Base-by-base conservation (phyloP, 2,888 invertebrate species). In the Tachystola acroxantha region DNA sequence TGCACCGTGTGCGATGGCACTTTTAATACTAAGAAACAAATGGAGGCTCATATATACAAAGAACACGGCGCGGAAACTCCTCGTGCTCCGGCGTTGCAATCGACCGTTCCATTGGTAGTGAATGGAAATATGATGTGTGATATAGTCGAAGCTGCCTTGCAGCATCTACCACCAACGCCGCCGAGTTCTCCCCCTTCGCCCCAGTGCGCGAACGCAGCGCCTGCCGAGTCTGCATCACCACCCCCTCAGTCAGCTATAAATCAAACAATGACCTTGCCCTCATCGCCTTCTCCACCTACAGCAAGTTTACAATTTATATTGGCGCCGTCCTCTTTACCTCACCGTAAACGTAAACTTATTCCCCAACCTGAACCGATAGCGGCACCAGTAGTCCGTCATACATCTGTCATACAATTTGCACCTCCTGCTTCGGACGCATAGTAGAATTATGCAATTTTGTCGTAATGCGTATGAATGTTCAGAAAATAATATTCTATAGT, bases 1-100 rank as follows among this genome's bases (percentile, higher is more conserved):
- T 96, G 96, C 73, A 96, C 96, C 2, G 93, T 96, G 13, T 96
- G 96, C 74, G 94, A 96, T 58, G 94, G 95, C 55, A 96, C 96
- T 0, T 96, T 96, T 65, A 95, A 93, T 57, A 96, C 94, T 14
- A 96, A 96, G 74, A 96, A 96, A 67, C 93, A 93, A 51, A 94
- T 96, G 94, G 96, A 96, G 68, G 90, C 93, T 10, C 96, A 96
- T 73, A 96, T 96, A 38, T 80, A 85, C 42, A 85, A 85, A 46
- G 85, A 85, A 52, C 86, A 86, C 54, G 77, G 89, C 16, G 85
- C 89, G n/a, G 89, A 91, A 51, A 71, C 70, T 24, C 81, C 85
- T 9, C 79, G 82, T 9, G 57, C 67, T 7, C 66, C 81, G 10
- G 61, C 77, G 3, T 52, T 72, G 30, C 74, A 71, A 38, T 49